These are phyloP conservation scores for Halichoeres trimaculatus DNA, from an alignment of 2,113 vertebrate genomes.

Conservation along the genomic window DNA sequence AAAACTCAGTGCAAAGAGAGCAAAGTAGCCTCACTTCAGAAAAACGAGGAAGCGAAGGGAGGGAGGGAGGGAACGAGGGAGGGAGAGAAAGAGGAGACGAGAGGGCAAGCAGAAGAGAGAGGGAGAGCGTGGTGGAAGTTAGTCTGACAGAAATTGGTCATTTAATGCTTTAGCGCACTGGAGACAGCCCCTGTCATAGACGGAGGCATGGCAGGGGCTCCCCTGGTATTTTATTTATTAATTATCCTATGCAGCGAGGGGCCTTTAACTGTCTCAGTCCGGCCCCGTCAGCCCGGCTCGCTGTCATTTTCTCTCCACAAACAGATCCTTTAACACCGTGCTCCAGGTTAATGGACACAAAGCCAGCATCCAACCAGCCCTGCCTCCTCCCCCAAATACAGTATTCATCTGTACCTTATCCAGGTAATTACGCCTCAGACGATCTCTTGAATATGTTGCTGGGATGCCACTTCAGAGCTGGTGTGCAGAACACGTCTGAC, in stretches of 20 bases:
- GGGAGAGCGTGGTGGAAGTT: constrained; percentile 95
- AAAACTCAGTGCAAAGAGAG: constrained; percentile 97
- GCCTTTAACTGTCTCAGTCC: constrained; percentile 92
- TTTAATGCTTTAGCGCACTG: constrained; percentile 99
- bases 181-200: constrained; percentile 99
- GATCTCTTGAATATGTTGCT: constrained; percentile 77
- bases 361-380: constrained; percentile 78
- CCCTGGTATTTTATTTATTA: constrained; percentile 99
- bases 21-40: constrained; percentile 91
- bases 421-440: constrained; percentile 75
- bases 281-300: constrained; percentile 90
- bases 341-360: constrained; percentile 88
- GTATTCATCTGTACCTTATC: constrained; percentile 76
- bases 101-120: constrained; percentile 65
- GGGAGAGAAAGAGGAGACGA: constrained; percentile 70
- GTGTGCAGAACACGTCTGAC: constrained; percentile 75
- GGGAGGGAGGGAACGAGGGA: constrained; percentile 55
- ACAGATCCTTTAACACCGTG: constrained; percentile 90
- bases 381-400: constrained; percentile 78
- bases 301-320: constrained; percentile 92
- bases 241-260: constrained; percentile 97
- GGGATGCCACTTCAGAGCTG: constrained; percentile 71
- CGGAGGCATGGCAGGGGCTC: constrained; percentile 92
- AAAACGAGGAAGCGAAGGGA: constrained; percentile 76
- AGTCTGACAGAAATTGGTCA: constrained; percentile 99